Conservation (phyloP, 2,888 invertebrate genomes). For the Pristionchus japonicus region DNA sequence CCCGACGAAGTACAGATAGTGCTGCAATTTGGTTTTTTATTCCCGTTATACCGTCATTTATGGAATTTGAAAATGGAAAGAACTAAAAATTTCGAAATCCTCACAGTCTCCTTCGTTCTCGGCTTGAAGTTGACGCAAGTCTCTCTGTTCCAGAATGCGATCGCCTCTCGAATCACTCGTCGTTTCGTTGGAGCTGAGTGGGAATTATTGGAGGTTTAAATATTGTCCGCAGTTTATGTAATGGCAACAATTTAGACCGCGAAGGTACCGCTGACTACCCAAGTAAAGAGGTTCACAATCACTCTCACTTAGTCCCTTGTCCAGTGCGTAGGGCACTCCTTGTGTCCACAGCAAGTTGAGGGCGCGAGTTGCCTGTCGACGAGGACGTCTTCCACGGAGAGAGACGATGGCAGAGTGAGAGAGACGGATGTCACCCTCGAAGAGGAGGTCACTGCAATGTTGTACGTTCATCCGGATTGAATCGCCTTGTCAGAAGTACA, state of each 20-base stretch:
- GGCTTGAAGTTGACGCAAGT: conserved; percentile 41
- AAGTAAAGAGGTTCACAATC: too few species aligned
- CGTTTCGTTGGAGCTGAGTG: not conserved
- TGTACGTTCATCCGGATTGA: not conserved
- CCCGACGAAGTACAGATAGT: conserved; percentile 23
- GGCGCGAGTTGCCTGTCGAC: not conserved
- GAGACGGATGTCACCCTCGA: conserved; percentile 44
- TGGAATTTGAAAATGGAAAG: too few species aligned
- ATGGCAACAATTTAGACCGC: too few species aligned
- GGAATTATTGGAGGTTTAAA: too few species aligned
- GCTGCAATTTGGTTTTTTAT: not conserved
- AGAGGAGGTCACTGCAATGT: conserved; percentile 22
- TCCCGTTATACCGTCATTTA: too few species aligned
- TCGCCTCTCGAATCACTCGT: not conserved
- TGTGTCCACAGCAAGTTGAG: not conserved
- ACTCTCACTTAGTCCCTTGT: not conserved
- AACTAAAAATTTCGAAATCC: not conserved
- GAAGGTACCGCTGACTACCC: too few species aligned
- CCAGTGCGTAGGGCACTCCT: conserved; percentile 33
- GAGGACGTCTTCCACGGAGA: not conserved
- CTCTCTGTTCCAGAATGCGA: conserved; percentile 36
- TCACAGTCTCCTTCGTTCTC: not conserved
- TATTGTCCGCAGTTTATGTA: too few species aligned
- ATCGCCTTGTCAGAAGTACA: too few species aligned
- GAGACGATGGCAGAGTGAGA: not conserved